Conservation (phyloP, 2,888 invertebrate species). For the Taphrorychus bicolor region DNA sequence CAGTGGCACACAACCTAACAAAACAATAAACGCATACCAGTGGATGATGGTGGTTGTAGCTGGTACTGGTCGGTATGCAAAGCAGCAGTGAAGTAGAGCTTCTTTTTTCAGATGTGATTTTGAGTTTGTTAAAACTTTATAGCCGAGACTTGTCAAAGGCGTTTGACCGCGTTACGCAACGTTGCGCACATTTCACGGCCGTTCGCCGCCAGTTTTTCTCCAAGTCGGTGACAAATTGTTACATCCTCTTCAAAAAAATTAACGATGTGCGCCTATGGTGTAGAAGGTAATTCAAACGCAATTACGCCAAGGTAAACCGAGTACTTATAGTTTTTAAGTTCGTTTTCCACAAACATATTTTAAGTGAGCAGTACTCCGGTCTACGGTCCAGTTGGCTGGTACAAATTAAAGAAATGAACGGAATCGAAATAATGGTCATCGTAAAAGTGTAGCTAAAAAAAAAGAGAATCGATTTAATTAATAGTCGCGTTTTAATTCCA, state of each 20-base stretch:
- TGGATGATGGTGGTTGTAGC: conserved; percentile 2
- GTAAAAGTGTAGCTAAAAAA: not conserved
- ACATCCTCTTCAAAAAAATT: conserved; percentile 1
- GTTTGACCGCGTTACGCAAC: not conserved
- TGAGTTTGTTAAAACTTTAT: not conserved
- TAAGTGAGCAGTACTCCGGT: conserved; percentile 1
- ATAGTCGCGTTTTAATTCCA: conserved; percentile 19
- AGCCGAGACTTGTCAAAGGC: not conserved
- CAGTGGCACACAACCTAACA: conserved; percentile 23
- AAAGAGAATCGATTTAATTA: conserved; percentile 27
- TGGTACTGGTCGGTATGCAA: conserved; percentile 9
- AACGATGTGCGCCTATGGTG: conserved; percentile 1
- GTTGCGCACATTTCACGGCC: not conserved
- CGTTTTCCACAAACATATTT: conserved; percentile 38
- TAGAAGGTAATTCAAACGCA: conserved; percentile 27
- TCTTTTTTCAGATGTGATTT: not conserved
- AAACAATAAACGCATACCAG: conserved; percentile 20
- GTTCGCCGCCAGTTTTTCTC: not conserved
- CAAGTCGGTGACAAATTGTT: not conserved
- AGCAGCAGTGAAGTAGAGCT: conserved; percentile 12
- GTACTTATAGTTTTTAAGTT: conserved; percentile 34
- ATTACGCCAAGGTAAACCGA: conserved; percentile 37
- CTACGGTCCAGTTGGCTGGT: not conserved
- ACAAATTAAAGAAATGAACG: conserved; percentile 34
- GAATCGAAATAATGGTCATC: conserved; percentile 25